These are phyloP conservation scores for Indicator indicator DNA, from an alignment of 2,113 vertebrate species.

Conservation along the genomic window DNA sequence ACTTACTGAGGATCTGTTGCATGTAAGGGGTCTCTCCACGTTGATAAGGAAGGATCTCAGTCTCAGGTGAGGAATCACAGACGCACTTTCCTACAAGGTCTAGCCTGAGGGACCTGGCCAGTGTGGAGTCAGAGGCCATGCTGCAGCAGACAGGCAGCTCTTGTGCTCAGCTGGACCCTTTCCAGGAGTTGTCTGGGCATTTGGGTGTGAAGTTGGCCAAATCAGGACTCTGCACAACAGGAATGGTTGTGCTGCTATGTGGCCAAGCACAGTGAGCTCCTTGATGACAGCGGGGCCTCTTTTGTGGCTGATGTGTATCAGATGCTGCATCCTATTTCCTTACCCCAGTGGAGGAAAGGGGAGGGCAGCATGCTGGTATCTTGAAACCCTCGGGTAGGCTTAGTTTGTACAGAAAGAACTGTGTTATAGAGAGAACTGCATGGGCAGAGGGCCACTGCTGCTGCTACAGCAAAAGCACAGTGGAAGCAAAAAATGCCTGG, in stretches of 20 bases:
- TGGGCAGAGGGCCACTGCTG: too few species aligned
- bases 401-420: not conserved
- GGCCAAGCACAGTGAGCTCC: not conserved
- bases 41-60: not conserved
- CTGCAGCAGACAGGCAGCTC: not conserved
- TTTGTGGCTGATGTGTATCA: not conserved
- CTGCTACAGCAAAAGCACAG: not conserved
- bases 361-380: not conserved
- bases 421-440: not conserved
- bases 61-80: not conserved
- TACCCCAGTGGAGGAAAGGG: not conserved
- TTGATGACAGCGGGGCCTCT: not conserved
- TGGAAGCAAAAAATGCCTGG: not conserved
- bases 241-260: not conserved
- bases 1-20: not conserved
- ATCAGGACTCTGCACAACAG: not conserved
- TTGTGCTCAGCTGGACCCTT: not conserved
- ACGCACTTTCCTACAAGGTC: fast-evolving
- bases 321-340: not conserved
- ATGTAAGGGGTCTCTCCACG: not conserved
- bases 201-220: not conserved
- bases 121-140: fast-evolving
- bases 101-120: not conserved
- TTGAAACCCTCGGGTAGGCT: not conserved
- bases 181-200: not conserved